Evolutionary conservation across 2,797 vertebrate genomes (phyloP).

Genomic region (Myotis findleyi): DNA sequence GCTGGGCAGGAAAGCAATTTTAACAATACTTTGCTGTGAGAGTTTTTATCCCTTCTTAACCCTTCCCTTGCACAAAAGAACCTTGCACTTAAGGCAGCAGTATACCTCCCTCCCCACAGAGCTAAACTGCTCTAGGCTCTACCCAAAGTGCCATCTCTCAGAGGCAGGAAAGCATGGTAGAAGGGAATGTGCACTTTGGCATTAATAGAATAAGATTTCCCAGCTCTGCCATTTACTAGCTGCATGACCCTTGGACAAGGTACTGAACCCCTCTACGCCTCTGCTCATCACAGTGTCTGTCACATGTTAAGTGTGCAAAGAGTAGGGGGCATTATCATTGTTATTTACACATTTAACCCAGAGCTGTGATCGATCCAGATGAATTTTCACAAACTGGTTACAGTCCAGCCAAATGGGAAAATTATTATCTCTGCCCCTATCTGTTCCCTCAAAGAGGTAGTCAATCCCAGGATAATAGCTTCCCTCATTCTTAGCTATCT

Average conservation of each 20-base stretch:
- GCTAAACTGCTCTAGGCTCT: background rate
- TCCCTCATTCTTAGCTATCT: background rate
- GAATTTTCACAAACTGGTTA: background rate
- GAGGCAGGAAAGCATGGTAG: background rate
- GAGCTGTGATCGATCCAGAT: background rate
- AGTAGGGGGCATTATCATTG: background rate
- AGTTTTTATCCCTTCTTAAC: slow-evolving; percentile 50
- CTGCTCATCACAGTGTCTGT: background rate
- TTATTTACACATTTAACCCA: background rate
- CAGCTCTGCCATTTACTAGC: background rate
- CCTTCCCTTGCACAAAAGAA: slow-evolving; percentile 49
- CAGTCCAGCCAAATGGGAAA: background rate
- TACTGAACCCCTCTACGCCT: background rate
- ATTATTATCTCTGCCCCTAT: background rate
- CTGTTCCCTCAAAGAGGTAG: background rate
- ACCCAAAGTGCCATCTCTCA: background rate
- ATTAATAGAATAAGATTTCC: background rate
- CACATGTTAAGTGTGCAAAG: background rate
- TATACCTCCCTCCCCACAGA: background rate
- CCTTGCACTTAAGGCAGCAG: slow-evolving; percentile 7
- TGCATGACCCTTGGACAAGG: background rate
- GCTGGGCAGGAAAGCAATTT: slow-evolving; percentile 34
- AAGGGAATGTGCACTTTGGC: background rate
- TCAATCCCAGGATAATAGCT: background rate
- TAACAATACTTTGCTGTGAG: slow-evolving; percentile 28